Percentiles rank a stretch among this genome's conserved stretches.
phyloP scores from a whole-genome alignment of 1,140 invertebrate species.

The Coelopa frigida region DNA sequence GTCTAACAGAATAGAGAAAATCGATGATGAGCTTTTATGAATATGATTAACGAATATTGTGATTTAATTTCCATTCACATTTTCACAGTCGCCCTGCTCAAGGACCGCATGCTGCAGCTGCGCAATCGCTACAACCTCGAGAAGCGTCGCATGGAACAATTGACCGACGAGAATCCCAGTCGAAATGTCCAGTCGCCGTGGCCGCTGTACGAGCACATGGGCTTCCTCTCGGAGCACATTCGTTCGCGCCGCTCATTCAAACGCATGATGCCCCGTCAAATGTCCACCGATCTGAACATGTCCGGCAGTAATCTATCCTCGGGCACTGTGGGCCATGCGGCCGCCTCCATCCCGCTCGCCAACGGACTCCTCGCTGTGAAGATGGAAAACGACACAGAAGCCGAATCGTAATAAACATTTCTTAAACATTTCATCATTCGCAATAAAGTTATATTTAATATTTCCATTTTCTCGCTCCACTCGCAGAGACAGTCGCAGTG shows the following conservation, averaged over 20 bases:
- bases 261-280: constrained; percentile 13
- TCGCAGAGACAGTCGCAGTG: constrained; percentile 9
- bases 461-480: background rate
- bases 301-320: background rate
- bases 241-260: constrained; percentile 36
- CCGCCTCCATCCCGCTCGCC: background rate
- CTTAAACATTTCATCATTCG: background rate
- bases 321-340: background rate
- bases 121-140: constrained; percentile 44
- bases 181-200: constrained; percentile 27
- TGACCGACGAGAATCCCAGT: constrained; percentile 14
- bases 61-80: too few relatives aligned
- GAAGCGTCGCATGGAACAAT: constrained; percentile 35
- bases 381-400: constrained; percentile 9
- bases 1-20: too few relatives aligned
- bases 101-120: constrained; percentile 40
- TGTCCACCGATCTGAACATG: background rate
- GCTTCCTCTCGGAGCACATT: constrained; percentile 40
- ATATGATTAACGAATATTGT: too few relatives aligned
- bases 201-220: constrained; percentile 39
- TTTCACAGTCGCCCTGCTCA: constrained; percentile 27
- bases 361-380: constrained; percentile 13
- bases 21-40: too few relatives aligned
- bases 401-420: constrained; percentile 11
- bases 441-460: background rate